Base-by-base conservation (phyloP, 2,797 vertebrate species). In the Hippoglossus hippoglossus region DNA sequence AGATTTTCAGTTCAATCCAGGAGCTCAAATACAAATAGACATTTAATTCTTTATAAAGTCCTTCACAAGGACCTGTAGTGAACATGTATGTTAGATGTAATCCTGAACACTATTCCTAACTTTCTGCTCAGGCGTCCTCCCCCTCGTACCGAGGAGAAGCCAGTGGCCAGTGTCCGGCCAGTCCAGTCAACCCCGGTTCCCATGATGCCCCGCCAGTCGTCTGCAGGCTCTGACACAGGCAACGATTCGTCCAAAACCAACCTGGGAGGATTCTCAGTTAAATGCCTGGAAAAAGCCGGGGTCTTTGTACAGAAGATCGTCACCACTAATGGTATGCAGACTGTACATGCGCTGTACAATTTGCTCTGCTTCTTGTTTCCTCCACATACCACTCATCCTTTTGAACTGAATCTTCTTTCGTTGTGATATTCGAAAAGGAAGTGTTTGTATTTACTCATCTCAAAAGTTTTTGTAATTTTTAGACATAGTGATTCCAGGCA, bases 231-330 rank as follows among this genome's bases (percentile, higher is more conserved):
- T 3, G 90, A 95, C 12, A 56, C 76, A 2, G 54, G 51, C 15
- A 60, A 70, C 0, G 44, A 79, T 10, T 75, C 86, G 3, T 68
- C 89, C 0, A 89, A 86, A 73, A 95, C 96, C 87, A 94, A 92
- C 78, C 87, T 96, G 0, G 93, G 94, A 39, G 93, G 95, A 63
- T 99, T 99, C 80, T 96, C 97, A 0, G 96, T 99, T 81, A 98
- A 97, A 92, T 98, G 96, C 90, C 91, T 99, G 67, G 97, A 99
- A 69, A 96, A 98, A 69, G 98, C 98, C 0, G 98, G 98, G 1
- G 97, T 99, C 75, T 95, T 98, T 3, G 97, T 99, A 15, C 98
- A 99, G 91, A 98, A 96, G 83, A 97, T 99, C 46, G 96, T 99
- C 90, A 99, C 98, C 71, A 98, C 97, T 47, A 98, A 97, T 44